phyloP scores from a whole-genome alignment of 2,888 invertebrate genomes.

The Ectemnius lituratus region DNA sequence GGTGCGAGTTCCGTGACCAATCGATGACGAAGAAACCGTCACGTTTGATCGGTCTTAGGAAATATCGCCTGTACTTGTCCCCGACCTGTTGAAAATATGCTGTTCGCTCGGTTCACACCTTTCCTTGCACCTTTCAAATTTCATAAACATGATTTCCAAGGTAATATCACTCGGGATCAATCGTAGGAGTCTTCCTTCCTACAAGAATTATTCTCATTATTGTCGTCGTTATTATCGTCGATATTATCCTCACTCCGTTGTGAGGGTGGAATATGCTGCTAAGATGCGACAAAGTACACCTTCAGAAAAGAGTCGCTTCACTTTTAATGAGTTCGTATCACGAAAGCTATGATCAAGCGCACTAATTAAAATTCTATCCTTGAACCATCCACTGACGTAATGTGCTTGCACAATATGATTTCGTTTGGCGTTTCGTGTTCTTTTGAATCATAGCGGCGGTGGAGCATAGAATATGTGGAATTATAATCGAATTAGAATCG shows the following conservation, averaged over 20 bases:
- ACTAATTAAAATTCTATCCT: conserved; percentile 7
- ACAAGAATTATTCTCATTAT: too few species aligned
- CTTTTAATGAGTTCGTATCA: background rate
- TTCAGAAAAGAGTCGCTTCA: background rate
- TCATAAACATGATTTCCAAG: too few species aligned
- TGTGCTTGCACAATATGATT: background rate
- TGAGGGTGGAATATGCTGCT: too few species aligned
- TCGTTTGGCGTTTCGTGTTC: conserved; percentile 1
- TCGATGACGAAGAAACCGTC: conserved; percentile 40
- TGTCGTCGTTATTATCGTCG: too few species aligned
- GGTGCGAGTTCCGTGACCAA: conserved; percentile 20
- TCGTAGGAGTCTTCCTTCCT: too few species aligned
- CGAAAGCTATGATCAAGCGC: background rate
- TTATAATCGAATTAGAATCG: too few species aligned
- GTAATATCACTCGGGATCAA: too few species aligned
- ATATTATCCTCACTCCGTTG: too few species aligned
- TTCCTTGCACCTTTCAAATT: too few species aligned
- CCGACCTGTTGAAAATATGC: background rate
- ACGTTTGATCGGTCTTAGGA: conserved; percentile 34
- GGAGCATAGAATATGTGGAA: too few species aligned
- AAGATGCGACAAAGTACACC: background rate
- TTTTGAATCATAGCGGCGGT: background rate
- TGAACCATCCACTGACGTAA: conserved; percentile 4
- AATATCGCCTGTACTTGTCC: conserved; percentile 1
- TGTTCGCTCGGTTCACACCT: too few species aligned